Evolutionary conservation across 37 sponge, comb jelly and placozoan species (phyloP).

Genomic region (Tethya wilhelma): DNA sequence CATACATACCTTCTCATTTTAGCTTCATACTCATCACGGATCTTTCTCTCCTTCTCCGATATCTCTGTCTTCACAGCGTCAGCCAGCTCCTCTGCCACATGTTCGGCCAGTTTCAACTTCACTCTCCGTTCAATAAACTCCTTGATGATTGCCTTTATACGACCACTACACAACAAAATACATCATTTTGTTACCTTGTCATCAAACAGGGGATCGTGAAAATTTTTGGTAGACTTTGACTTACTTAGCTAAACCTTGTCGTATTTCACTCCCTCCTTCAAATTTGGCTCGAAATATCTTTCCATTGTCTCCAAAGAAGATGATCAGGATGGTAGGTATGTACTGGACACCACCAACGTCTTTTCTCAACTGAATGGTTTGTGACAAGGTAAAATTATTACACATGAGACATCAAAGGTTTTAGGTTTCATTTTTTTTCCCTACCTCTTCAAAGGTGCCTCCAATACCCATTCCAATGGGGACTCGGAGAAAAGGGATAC

Average conservation of each 20-base stretch:
- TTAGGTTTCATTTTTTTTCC: background rate
- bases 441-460: constrained; percentile 57
- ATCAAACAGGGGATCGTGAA: background rate
- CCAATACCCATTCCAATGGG: constrained; percentile 19
- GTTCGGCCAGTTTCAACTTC: constrained; percentile 52
- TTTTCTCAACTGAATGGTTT: constrained; percentile 31
- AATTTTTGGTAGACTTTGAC: too few species aligned
- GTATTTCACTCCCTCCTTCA: constrained; percentile 51
- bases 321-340: constrained; percentile 51
- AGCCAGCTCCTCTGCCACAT: constrained; percentile 48
- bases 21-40: constrained; percentile 64
- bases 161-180: constrained; percentile 21
- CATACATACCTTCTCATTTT: constrained; percentile 46
- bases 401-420: background rate
- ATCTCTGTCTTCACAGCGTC: background rate
- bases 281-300: constrained; percentile 20
- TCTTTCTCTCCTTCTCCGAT: constrained; percentile 30
- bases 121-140: constrained; percentile 41
- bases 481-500: constrained; percentile 51
- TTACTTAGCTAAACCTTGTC: constrained; percentile 16
- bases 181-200: background rate
- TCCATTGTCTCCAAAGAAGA: constrained; percentile 27
- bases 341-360: constrained; percentile 56
- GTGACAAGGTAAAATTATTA: background rate
- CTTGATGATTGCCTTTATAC: constrained; percentile 25